Percentiles rank a stretch among this genome's conserved stretches.
Conservation (phyloP, 2,113 vertebrate species). For the Copsychus sechellarum region DNA sequence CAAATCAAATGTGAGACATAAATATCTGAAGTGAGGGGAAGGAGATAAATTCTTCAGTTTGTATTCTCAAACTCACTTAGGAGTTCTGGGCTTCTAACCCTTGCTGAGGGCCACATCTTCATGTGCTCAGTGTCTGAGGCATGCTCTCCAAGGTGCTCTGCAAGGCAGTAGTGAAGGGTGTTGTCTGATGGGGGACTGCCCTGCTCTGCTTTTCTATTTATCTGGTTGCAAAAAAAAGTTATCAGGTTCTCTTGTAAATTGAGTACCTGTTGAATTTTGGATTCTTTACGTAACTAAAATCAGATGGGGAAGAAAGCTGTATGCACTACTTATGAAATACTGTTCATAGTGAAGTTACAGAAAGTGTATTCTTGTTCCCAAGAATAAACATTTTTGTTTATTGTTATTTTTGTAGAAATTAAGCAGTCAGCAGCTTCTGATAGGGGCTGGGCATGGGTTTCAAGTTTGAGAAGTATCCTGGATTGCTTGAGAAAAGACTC, state of each 20-base stretch:
- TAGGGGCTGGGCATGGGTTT: not conserved
- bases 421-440: not conserved
- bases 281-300: not conserved
- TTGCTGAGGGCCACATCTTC: not conserved
- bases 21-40: not conserved
- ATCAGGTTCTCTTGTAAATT: not conserved
- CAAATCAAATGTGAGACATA: not conserved
- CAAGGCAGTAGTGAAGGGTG: not conserved
- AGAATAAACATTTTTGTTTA: not conserved
- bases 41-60: not conserved
- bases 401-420: not conserved
- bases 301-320: not conserved
- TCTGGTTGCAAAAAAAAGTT: not conserved
- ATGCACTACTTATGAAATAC: not conserved
- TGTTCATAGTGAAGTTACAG: not conserved
- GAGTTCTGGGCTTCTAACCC: not conserved
- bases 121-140: not conserved
- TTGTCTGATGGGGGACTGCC: not conserved
- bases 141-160: not conserved
- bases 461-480: not conserved
- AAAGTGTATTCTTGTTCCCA: not conserved
- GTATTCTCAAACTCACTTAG: not conserved
- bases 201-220: not conserved
- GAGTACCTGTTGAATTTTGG: not conserved
- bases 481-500: not conserved